phyloP scores from a whole-genome alignment of 2,888 invertebrate species.

The Agrotis exclamationis region DNA sequence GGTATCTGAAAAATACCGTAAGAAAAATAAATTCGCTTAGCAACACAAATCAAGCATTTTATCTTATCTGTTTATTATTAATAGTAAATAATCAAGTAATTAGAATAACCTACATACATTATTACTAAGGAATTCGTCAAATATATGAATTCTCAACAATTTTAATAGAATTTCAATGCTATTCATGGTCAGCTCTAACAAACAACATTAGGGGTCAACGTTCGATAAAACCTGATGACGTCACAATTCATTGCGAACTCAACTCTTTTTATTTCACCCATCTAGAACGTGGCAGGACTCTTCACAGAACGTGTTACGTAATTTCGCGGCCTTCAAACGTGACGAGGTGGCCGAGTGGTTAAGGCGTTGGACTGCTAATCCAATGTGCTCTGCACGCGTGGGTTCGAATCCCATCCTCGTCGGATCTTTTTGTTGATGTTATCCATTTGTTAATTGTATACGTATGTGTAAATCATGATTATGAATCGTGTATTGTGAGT shows the following conservation, averaged over 20 bases:
- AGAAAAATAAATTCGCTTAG: too few species aligned
- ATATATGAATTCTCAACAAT: conserved; percentile 5
- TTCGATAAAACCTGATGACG: conserved; percentile 64
- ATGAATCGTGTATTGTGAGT: background rate
- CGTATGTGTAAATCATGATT: background rate
- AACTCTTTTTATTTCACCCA: conserved; percentile 38
- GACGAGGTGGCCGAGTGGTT: conserved; percentile 97
- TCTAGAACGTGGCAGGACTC: conserved; percentile 43
- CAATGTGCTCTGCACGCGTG: conserved; percentile 96
- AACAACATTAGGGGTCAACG: conserved; percentile 56
- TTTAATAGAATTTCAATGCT: conserved; percentile 39
- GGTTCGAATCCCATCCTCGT: conserved; percentile 96
- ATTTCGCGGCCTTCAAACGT: conserved; percentile 69
- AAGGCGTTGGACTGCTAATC: conserved; percentile 97
- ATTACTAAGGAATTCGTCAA: background rate
- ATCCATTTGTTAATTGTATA: background rate
- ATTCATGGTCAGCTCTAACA: conserved; percentile 16
- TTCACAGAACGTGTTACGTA: conserved; percentile 51
- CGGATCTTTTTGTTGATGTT: conserved; percentile 78
- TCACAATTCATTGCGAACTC: conserved; percentile 51
- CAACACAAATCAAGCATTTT: background rate
- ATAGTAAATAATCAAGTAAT: conserved; percentile 16
- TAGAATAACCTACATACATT: background rate
- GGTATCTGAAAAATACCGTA: background rate
- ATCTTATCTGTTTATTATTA: background rate